Percentiles rank a stretch among this genome's conserved stretches.
Evolutionary conservation across 2,888 invertebrate genomes (phyloP).

Genomic region (Disparrhopalites patrizii): DNA sequence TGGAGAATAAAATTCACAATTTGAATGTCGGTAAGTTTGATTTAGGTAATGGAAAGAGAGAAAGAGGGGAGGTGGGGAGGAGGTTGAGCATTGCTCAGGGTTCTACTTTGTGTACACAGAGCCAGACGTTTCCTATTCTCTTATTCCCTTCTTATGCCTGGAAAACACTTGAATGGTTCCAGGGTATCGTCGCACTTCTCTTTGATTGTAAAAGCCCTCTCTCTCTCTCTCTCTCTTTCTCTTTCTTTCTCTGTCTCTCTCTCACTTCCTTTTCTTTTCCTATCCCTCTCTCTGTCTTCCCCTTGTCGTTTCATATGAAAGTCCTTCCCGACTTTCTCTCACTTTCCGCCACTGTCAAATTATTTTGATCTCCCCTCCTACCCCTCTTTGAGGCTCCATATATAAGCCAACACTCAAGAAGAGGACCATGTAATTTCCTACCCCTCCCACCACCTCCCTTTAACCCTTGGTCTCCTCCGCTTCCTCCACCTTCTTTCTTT

Average conservation of each 20-base stretch:
- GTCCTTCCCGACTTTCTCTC: too few species aligned
- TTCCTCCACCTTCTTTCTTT: too few species aligned
- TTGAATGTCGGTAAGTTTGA: constrained; percentile 20
- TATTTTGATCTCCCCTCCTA: too few species aligned
- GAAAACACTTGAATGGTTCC: background rate
- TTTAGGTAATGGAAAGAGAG: constrained; percentile 12
- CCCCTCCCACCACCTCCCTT: too few species aligned
- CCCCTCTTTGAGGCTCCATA: too few species aligned
- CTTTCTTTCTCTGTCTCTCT: background rate
- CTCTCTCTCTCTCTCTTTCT: background rate
- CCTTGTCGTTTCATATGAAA: background rate
- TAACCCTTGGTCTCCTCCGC: too few species aligned
- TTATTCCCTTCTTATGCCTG: background rate
- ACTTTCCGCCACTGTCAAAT: too few species aligned
- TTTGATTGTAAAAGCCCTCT: background rate
- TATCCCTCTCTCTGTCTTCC: background rate
- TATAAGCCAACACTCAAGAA: too few species aligned
- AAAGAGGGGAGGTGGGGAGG: background rate
- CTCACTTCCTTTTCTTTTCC: background rate
- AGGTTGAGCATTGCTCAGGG: constrained; percentile 8
- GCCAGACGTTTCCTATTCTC: background rate
- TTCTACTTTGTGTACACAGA: constrained; percentile 7
- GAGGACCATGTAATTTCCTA: too few species aligned
- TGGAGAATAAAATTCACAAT: constrained; percentile 18
- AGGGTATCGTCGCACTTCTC: constrained; percentile 1